These are phyloP conservation scores for Chlorospingus flavigularis DNA, from an alignment of 2,797 vertebrate genomes.

Conservation along the genomic window DNA sequence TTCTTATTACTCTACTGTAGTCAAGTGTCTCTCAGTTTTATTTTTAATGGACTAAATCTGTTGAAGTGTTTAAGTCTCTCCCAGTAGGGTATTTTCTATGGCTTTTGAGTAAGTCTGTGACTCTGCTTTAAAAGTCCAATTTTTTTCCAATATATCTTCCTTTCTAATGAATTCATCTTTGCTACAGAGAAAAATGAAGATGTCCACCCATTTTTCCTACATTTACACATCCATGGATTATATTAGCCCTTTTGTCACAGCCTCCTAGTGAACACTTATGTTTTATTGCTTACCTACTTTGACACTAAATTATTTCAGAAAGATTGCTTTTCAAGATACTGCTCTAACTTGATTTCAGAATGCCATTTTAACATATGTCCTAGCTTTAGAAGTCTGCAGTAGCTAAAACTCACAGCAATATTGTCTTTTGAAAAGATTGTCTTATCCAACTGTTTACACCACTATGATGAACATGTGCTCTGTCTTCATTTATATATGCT, in stretches of 20 bases:
- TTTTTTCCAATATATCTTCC: neutral
- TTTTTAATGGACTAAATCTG: neutral
- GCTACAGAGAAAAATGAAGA: neutral
- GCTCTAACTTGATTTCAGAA: neutral
- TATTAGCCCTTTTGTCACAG: neutral
- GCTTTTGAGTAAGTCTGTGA: neutral
- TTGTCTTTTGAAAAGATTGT: neutral
- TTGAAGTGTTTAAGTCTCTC: neutral
- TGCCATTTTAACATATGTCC: neutral
- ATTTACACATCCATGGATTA: neutral
- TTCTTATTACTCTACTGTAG: neutral
- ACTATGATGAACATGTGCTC: neutral
- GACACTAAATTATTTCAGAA: neutral
- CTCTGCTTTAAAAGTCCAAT: neutral
- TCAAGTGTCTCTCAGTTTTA: neutral
- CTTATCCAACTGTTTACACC: neutral
- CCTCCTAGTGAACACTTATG: accelerated
- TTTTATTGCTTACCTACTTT: neutral
- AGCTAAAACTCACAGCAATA: neutral
- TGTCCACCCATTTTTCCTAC: neutral
- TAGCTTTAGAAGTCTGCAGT: neutral
- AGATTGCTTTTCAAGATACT: neutral
- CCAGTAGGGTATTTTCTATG: neutral
- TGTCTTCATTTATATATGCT: neutral
- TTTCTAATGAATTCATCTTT: neutral